Conservation (phyloP, 2,797 vertebrate species). For the Pangasius krempfi region DNA sequence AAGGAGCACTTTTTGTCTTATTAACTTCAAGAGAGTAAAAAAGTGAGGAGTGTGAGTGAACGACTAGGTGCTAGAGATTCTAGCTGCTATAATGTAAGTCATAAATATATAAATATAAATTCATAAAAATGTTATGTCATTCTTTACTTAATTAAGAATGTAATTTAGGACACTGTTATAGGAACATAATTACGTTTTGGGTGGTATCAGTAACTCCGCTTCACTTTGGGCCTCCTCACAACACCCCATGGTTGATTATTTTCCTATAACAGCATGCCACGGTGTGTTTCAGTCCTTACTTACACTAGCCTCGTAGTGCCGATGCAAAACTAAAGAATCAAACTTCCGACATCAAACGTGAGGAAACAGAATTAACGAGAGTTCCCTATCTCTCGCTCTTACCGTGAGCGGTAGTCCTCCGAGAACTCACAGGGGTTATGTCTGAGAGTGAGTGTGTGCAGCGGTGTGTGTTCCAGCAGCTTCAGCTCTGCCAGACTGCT, state of each 20-base stretch:
- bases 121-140: neutral
- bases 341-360: neutral
- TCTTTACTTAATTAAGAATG: neutral
- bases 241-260: neutral
- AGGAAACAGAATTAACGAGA: neutral
- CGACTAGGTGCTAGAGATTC: neutral
- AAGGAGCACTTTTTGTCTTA: no score
- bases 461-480: conserved; percentile 74
- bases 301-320: neutral
- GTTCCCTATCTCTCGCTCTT: conserved; percentile 51
- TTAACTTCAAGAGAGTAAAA: no score
- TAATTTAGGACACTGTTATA: neutral
- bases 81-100: neutral
- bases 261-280: neutral
- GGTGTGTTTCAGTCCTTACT: neutral
- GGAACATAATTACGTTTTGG: neutral
- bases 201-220: neutral
- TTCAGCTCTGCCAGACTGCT: conserved; percentile 80
- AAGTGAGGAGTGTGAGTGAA: no score
- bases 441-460: conserved; percentile 83
- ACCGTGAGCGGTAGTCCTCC: conserved; percentile 86
- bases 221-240: neutral
- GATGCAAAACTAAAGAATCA: neutral
- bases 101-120: neutral
- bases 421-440: conserved; percentile 91